Conservation (phyloP, 2,113 vertebrate species). For the Junco hyemalis region DNA sequence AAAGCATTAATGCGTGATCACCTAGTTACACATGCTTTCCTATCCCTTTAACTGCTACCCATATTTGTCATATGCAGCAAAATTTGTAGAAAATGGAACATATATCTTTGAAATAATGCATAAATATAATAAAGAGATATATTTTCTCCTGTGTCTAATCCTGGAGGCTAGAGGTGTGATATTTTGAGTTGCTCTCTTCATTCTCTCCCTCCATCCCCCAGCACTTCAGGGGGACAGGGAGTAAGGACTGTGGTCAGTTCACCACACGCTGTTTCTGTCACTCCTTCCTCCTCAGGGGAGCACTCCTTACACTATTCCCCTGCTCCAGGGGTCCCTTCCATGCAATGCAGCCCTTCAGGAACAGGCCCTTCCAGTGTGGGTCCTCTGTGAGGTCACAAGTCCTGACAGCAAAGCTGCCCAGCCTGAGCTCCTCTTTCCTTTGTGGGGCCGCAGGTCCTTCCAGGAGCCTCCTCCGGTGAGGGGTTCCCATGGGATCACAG, state of each 20-base stretch:
- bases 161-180: not conserved
- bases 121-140: not conserved
- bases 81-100: not conserved
- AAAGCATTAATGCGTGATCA: slow-evolving; percentile 11
- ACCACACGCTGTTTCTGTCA: accelerated
- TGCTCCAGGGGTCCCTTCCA: not conserved
- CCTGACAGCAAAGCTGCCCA: not conserved
- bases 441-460: too few relatives aligned
- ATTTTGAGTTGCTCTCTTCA: not conserved
- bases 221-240: not conserved
- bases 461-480: not conserved
- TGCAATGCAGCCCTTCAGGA: not conserved
- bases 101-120: not conserved
- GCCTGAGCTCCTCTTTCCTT: not conserved
- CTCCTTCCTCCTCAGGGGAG: not conserved
- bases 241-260: accelerated
- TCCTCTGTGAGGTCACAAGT: not conserved
- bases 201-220: not conserved
- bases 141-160: not conserved
- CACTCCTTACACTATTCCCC: not conserved
- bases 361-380: not conserved
- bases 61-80: not conserved
- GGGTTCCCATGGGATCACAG: not conserved
- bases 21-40: not conserved
- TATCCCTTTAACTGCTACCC: not conserved